Evolutionary conservation across 2,113 vertebrate species (phyloP).

Genomic region (Pterocles burchelli): DNA sequence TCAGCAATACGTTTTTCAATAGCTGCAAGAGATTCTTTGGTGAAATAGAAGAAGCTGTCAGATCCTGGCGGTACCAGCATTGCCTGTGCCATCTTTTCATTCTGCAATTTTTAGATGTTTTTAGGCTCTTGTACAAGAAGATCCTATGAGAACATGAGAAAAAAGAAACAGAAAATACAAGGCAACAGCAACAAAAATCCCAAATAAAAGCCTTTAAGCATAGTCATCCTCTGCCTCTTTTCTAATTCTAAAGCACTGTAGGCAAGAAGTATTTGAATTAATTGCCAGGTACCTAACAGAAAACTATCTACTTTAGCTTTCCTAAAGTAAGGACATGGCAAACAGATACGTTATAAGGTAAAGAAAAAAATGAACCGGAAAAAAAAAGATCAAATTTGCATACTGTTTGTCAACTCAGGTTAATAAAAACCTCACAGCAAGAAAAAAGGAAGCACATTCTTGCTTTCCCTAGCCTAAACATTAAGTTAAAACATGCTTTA

Average conservation of each 20-base stretch:
- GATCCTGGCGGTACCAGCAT: constrained; percentile 89
- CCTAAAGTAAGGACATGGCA: background rate
- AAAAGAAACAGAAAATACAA: background rate
- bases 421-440: background rate
- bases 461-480: background rate
- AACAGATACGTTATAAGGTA: background rate
- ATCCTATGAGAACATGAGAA: constrained; percentile 51
- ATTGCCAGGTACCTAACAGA: background rate
- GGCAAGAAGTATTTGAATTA: background rate
- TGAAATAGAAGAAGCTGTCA: constrained; percentile 89
- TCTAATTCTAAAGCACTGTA: background rate
- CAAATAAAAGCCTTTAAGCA: background rate
- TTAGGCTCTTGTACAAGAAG: constrained; percentile 72
- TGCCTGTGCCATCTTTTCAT: constrained; percentile 94
- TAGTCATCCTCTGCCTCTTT: background rate
- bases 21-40: constrained; percentile 87
- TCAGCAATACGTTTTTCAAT: constrained; percentile 90
- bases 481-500: background rate
- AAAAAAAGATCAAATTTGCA: background rate
- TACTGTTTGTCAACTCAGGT: background rate
- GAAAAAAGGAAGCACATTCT: background rate
- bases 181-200: background rate
- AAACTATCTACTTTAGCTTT: background rate
- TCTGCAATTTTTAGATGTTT: constrained; percentile 85
- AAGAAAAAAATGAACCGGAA: background rate